Base-by-base conservation (phyloP, 2,888 invertebrate species). In the Papilio protenor region DNA sequence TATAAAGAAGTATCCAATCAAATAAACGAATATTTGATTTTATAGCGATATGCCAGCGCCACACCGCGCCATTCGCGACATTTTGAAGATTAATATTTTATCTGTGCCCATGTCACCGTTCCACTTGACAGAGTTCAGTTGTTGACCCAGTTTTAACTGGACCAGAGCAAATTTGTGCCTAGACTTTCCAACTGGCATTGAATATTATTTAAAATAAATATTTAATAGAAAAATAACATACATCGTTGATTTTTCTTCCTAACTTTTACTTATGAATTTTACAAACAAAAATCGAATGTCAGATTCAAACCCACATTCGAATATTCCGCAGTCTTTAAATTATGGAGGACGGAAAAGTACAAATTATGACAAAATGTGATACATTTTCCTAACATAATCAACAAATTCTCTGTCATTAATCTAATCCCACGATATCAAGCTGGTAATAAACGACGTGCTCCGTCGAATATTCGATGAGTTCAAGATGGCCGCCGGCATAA, bases 401-500 rank as follows among this genome's bases (percentile, higher is more conserved):
- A 21, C 66, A 69, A 45, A 69, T 45, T 64, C 4, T 64, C 3
- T n/a, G 18, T 66, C 66, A 40, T 66, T 40, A 66, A 66, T 66
- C 40, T 66, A 27, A 52, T 71, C 49, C 47, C 27, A 49, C 27
- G 45, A 69, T 69, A 69, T 69, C 45, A 69, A 45, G 45, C 66
- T 71, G 49, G 47, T 71, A 71, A 70, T 59, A 27, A 70, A 76
- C 21, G 55, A 55, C 57, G 57, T 16, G 23, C 23, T 45, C 66
- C 18, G 57, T 79, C 78, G 83, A 83, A 83, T 81, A 77, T 77
- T 79, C 77, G 81, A 80, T 78, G 78, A 78, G 81, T 81, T 79
- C 82, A 82, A 84, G 81, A 83, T 82, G 75, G 80, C 80, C 75
- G 80, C 81, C 74, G 70, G 76, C 82, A 84, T 84, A 85, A 83